A percentile compares a stretch with the other conserved stretches of the same genome.
Conservation (phyloP, 2,888 invertebrate genomes). For the Leucophora obtusa region DNA sequence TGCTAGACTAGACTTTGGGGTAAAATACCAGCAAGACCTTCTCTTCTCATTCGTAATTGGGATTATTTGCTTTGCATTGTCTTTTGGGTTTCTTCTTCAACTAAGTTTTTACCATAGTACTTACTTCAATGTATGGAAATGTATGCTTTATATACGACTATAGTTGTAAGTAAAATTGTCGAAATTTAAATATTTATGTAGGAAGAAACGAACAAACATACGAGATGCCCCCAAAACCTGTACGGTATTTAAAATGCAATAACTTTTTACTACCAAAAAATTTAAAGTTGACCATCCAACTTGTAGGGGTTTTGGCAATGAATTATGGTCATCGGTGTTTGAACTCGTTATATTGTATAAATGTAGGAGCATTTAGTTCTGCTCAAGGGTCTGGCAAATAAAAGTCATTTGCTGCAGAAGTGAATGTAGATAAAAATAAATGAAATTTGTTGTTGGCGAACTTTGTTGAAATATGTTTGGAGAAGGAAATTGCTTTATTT, state of each 20-base stretch:
- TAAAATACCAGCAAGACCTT: background rate
- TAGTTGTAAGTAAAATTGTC: conserved; percentile 33
- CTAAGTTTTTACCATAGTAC: background rate
- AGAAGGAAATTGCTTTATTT: background rate
- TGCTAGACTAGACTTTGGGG: conserved; percentile 44
- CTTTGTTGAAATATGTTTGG: background rate
- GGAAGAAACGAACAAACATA: background rate
- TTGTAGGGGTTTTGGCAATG: conserved; percentile 50
- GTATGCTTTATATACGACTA: conserved; percentile 16
- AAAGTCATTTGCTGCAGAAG: conserved; percentile 4
- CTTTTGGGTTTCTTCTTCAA: conserved; percentile 18
- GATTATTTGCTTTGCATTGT: conserved; percentile 16
- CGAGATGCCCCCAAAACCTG: conserved; percentile 23
- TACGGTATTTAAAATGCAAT: conserved; percentile 50
- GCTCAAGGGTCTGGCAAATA: conserved; percentile 5
- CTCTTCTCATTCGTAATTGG: background rate
- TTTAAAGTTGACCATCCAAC: conserved; percentile 53
- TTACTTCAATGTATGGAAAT: background rate
- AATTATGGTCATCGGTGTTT: conserved; percentile 34
- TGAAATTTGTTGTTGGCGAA: background rate
- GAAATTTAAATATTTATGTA: conserved; percentile 49
- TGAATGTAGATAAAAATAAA: background rate
- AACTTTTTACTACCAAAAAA: conserved; percentile 34
- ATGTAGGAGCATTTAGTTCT: conserved; percentile 1
- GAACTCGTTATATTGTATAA: conserved; percentile 17